A percentile compares a stretch with the other conserved stretches of the same genome.
phyloP scores from a whole-genome alignment of 2,888 invertebrate species.

The Drosophila fulvimacula region DNA sequence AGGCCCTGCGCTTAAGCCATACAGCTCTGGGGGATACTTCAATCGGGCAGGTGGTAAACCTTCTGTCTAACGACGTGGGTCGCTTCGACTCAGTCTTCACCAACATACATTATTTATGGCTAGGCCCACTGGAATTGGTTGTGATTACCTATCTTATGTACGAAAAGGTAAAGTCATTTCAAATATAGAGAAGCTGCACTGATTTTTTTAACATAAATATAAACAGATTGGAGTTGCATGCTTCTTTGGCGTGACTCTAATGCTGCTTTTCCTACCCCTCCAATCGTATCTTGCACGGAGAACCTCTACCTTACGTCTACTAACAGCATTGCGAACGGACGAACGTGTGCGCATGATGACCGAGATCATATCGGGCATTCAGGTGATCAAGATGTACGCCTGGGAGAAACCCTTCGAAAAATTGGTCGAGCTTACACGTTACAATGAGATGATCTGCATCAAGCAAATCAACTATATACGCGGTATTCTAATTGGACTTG shows the following conservation, averaged over 20 bases:
- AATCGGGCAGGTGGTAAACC: conserved; percentile 91
- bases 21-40: conserved; percentile 91
- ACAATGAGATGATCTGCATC: conserved; percentile 87
- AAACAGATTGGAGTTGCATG: conserved; percentile 85
- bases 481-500: conserved; percentile 91
- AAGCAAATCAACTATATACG: conserved; percentile 90
- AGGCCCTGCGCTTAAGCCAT: conserved; percentile 88
- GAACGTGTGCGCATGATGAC: conserved; percentile 96
- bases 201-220: neutral
- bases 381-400: conserved; percentile 98
- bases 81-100: conserved; percentile 88
- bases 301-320: conserved; percentile 86
- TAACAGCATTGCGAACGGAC: conserved; percentile 94
- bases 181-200: too few species aligned
- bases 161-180: conserved; percentile 84
- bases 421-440: conserved; percentile 89
- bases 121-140: conserved; percentile 93
- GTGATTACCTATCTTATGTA: conserved; percentile 92
- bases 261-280: conserved; percentile 89
- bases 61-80: conserved; percentile 97
- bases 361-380: conserved; percentile 94
- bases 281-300: conserved; percentile 91
- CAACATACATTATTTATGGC: conserved; percentile 95
- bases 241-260: conserved; percentile 86
- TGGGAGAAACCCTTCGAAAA: conserved; percentile 95